Evolutionary conservation across 1,140 invertebrate species (phyloP), one percentile per base, ranked within the genome.

Genomic region (Ephestia elutella): DNA sequence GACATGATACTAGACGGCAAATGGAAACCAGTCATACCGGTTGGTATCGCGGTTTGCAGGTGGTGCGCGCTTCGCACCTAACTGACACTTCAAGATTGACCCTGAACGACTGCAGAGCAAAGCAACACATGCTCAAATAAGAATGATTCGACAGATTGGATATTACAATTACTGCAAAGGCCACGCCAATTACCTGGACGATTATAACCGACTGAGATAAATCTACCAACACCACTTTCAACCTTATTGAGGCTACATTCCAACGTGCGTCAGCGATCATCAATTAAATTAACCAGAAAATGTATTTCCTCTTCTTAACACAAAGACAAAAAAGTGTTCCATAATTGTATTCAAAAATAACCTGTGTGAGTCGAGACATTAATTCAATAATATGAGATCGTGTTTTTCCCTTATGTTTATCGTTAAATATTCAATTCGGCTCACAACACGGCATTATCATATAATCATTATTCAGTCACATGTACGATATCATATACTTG

Each of bases 381-480:
- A 44, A 44, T 44, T 44, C 38, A 25, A 56, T 49, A 48, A 49
- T 49, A 49, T 18, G 20, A 21, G 38, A 49, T 32, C 10, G 30
- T 44, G 13, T 70, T 66, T 77, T 75, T 73, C 70, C 68, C 67
- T 65, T 62, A 64, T 58, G 60, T 62, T 49, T 62, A 48, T 68
- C 63, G 65, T 75, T 73, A 70, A 74, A 78, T 74, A 75, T 70
- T 73, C 71, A 73, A 75, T 76, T 69, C 65, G 67, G 68, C 66
- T 72, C 65, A 70, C 65, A 71, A 74, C 66, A 58, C 70, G 66
- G 56, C 53, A 75, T 78, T 78, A 71, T 64, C 73, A 78, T 78
- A 78, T 62, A 67, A 76, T 78, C 70, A 73, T 69, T 70, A 78
- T 78, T 70, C 73, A 74, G 73, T 70, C 70, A 68, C 72, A 78